Evolutionary conservation across 2,888 invertebrate species (phyloP), one percentile per base, ranked within the genome.

Genomic region (Lomographa bimaculata): DNA sequence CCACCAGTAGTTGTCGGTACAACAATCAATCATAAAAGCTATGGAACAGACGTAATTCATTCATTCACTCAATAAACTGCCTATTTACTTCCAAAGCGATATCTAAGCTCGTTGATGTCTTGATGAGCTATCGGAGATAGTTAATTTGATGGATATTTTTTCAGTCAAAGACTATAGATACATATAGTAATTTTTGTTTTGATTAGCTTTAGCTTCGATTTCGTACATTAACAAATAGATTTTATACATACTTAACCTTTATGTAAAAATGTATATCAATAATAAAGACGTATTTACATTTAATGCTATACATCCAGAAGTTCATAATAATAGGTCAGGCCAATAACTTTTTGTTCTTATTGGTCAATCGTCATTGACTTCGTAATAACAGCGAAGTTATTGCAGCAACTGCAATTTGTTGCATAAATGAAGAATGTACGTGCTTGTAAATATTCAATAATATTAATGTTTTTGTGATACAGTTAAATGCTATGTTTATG

Each of bases 401-500:
- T 32, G 43, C 23, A 9, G 11, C 26, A 18, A 26, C 25, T 14
- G 37, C 40, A 42, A 40, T 40, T 35, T 42, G 34, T 35, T 46
- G 45, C 42, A 36, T 38, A 44, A 37, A 40, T 39, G 34, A 43
- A 49, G 46, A 46, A 41, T 45, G 28, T 47, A 32, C 33, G 33
- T 38, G 43, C 39, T 33, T 37, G 30, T 51, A 36, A 50, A 45
- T 50, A n/a, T n/a, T n/a, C n/a, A n/a, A n/a, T n/a, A n/a, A n/a
- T n/a, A 52, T 52, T 53, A 37, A 53, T 46, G 38, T 37, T 45
- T 46, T 43, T 46, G 46, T 43, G 47, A 42, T 43, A 46, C 28
- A 41, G 27, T 46, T 41, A 69, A 72, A 62, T 60, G 56, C 36
- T 30, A 51, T 57, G 47, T 62, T 60, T 63, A 61, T 54, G 53